These are phyloP conservation scores for Dysidea cf. avara DNA, from an alignment of 37 sponge, comb jelly and placozoan species.

Conservation along the genomic window DNA sequence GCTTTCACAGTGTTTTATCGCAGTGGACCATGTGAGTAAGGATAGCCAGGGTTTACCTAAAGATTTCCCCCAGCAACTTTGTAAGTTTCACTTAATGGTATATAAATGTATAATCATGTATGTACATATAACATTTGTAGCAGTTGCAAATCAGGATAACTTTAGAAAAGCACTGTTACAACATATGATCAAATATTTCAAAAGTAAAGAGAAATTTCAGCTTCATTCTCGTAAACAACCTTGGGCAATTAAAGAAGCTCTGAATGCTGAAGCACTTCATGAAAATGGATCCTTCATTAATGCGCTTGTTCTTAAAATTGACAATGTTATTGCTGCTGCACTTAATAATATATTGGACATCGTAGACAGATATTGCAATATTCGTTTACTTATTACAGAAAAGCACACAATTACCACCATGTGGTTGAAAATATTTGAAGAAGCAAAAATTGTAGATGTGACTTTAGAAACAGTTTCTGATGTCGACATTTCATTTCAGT, in stretches of 20 bases:
- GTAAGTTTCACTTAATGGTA: no score
- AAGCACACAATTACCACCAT: constrained; percentile 16
- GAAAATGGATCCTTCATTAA: constrained; percentile 63
- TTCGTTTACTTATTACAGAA: constrained; percentile 19
- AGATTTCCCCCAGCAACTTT: no score
- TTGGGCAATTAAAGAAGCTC: constrained; percentile 65
- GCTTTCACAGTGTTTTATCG: no score
- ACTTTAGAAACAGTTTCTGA: constrained; percentile 4
- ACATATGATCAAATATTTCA: no score
- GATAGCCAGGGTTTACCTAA: no score
- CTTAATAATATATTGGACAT: constrained; percentile 53
- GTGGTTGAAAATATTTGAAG: constrained; percentile 57
- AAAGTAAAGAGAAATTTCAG: no score
- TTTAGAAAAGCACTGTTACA: no score
- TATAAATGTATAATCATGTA: no score
- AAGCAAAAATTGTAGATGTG: constrained; percentile 20
- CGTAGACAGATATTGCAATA: constrained; percentile 59
- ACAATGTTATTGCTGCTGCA: constrained; percentile 40
- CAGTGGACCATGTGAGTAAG: no score
- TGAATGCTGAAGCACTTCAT: constrained; percentile 51
- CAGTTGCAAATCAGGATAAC: no score
- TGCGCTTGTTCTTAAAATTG: constrained; percentile 41
- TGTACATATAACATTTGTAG: no score
- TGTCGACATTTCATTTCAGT: constrained; percentile 25
- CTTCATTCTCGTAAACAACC: not conserved